These are phyloP conservation scores for Kudoa iwatai DNA, from an alignment of 30 jellyfish, hydroid and myxozoan species.

Conservation along the genomic window DNA sequence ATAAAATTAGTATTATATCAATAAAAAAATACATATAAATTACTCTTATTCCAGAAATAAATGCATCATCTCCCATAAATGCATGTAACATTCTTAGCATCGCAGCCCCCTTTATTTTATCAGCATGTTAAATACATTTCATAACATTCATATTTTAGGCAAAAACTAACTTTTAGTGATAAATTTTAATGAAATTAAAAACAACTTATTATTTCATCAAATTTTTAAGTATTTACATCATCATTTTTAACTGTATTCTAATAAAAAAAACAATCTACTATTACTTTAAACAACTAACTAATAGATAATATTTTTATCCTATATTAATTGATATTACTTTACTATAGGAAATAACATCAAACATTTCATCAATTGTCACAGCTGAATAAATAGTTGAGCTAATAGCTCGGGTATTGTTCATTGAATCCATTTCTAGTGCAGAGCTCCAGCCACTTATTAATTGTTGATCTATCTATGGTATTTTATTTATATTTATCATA, in stretches of 20 bases:
- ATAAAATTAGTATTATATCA: background rate
- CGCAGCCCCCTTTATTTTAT: slow-evolving; percentile 52
- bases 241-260: no score
- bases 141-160: no score
- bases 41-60: slow-evolving; percentile 40
- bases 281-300: no score
- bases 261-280: no score
- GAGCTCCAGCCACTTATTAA: slow-evolving; percentile 88
- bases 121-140: no score
- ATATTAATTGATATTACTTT: slow-evolving; percentile 18
- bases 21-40: background rate
- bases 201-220: no score
- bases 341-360: slow-evolving; percentile 76
- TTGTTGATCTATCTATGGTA: slow-evolving; percentile 43
- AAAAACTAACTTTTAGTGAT: no score
- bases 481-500: no score
- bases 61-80: slow-evolving; percentile 15
- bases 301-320: background rate
- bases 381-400: slow-evolving; percentile 30
- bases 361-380: slow-evolving; percentile 63
- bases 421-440: slow-evolving; percentile 38
- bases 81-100: slow-evolving; percentile 52
- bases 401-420: slow-evolving; percentile 61
- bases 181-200: no score
- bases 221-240: no score